Evolutionary conservation across 2,797 vertebrate genomes (phyloP).

Genomic region (Lindbergichthys nudifrons): DNA sequence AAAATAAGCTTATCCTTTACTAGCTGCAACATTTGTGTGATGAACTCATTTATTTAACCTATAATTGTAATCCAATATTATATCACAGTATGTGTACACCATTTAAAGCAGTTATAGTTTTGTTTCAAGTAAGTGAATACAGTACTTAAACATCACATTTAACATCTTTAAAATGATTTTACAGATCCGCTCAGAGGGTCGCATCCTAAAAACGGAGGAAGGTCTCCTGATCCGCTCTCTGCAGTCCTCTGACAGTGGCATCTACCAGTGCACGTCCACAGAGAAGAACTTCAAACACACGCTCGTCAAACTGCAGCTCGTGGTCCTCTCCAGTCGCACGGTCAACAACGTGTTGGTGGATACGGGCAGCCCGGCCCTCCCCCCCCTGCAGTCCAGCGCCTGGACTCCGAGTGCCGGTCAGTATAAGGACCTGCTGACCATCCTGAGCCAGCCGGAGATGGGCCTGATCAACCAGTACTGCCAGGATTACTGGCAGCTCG

Average conservation of each 20-base stretch:
- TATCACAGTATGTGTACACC: too few species aligned
- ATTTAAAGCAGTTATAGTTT: neutral
- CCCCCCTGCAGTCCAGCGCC: conserved; percentile 83
- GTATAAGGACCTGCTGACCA: conserved; percentile 97
- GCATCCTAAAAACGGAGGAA: conserved; percentile 93
- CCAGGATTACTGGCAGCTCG: conserved; percentile 96
- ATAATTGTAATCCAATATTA: too few species aligned
- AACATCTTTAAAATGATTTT: neutral
- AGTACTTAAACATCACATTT: neutral
- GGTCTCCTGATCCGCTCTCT: conserved; percentile 94
- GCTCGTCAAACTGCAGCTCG: conserved; percentile 93
- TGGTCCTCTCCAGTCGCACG: conserved; percentile 90
- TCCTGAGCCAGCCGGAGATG: conserved; percentile 97
- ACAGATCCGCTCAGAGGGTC: conserved; percentile 90
- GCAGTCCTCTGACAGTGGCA: conserved; percentile 90
- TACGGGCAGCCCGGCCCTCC: conserved; percentile 73
- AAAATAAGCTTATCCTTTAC: too few species aligned
- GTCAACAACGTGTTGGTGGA: conserved; percentile 90
- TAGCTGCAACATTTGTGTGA: too few species aligned
- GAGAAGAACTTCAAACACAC: conserved; percentile 99
- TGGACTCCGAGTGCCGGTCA: conserved; percentile 88
- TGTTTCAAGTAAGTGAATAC: neutral
- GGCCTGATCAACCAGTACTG: conserved; percentile 99
- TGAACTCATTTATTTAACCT: too few species aligned
- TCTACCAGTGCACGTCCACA: conserved; percentile 97